Percentiles rank a stretch among this genome's conserved stretches.
phyloP scores from a whole-genome alignment of 2,113 vertebrate genomes.

The Albula glossodonta region DNA sequence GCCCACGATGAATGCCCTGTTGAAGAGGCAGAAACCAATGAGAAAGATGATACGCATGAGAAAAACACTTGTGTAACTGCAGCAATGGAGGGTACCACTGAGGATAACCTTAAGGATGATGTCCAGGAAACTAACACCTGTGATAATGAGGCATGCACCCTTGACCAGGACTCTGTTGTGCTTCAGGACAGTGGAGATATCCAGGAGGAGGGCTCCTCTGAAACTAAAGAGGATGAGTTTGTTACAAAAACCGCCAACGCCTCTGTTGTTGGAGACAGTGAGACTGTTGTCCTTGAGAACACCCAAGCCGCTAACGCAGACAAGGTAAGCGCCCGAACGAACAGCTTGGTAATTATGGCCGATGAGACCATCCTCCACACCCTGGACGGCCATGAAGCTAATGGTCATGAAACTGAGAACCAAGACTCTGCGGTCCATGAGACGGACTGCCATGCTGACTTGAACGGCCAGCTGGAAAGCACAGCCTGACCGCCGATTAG shows the following conservation, averaged over 20 bases:
- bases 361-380: not conserved
- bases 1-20: too few relatives aligned
- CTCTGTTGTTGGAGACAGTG: not conserved
- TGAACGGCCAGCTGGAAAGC: not conserved
- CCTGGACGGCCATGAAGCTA: not conserved
- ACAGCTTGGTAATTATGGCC: not conserved
- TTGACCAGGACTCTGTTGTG: not conserved
- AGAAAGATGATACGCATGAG: too few relatives aligned
- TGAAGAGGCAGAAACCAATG: too few relatives aligned
- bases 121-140: not conserved
- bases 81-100: not conserved
- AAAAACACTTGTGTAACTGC: too few relatives aligned
- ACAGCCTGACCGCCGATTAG: constrained; percentile 27
- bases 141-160: not conserved
- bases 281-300: not conserved
- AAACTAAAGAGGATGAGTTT: not conserved
- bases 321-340: not conserved
- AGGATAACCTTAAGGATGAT: not conserved
- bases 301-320: constrained; percentile 18
- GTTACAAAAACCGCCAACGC: not conserved
- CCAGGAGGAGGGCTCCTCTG: not conserved
- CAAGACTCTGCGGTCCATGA: not conserved
- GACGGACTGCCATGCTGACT: constrained; percentile 14
- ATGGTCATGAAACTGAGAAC: not conserved
- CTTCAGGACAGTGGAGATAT: not conserved